Conservation (phyloP, 2,888 invertebrate species). For the Tenthredo distinguenda region DNA sequence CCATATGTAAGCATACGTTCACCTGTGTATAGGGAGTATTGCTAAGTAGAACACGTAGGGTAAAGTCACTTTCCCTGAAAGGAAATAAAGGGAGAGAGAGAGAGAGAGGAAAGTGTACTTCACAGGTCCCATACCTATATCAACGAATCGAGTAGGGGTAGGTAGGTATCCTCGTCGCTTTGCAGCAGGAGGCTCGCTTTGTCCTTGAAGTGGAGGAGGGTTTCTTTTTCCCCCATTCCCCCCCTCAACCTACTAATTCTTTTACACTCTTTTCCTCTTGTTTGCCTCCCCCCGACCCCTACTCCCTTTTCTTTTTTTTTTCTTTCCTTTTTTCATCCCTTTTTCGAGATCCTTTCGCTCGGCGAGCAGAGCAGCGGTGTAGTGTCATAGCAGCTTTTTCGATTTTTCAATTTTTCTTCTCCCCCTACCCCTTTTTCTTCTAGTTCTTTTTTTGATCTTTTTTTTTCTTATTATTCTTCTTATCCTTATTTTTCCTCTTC, state of each 20-base stretch:
- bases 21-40: neutral
- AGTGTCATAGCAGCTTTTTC: neutral
- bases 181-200: neutral
- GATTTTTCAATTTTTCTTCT: neutral
- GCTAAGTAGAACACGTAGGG: neutral
- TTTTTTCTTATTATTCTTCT: no score
- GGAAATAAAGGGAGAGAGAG: neutral
- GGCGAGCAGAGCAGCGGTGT: neutral
- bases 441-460: no score
- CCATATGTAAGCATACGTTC: no score
- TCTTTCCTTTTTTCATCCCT: neutral
- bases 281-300: neutral
- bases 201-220: neutral
- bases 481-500: neutral
- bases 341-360: neutral
- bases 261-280: neutral
- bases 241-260: neutral
- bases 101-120: neutral
- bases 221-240: neutral
- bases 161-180: neutral
- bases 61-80: constrained; percentile 2
- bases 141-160: neutral
- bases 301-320: neutral
- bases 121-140: neutral
- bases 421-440: neutral